Percentiles rank a stretch among this genome's conserved stretches.
These are phyloP conservation scores for Mustela nigripes DNA, from an alignment of 2,113 vertebrate species.

Conservation along the genomic window DNA sequence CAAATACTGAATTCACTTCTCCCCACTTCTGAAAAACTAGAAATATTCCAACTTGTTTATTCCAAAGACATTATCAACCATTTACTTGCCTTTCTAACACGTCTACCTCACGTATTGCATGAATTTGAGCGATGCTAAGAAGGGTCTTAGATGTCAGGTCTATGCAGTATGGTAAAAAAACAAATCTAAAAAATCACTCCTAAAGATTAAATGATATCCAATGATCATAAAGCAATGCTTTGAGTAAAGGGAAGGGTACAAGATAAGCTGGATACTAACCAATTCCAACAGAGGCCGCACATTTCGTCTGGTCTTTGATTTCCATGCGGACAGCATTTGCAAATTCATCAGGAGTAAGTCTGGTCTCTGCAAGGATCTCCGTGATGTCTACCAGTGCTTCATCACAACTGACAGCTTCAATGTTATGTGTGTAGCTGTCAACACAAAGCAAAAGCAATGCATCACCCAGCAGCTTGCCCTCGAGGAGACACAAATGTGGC, in stretches of 20 bases:
- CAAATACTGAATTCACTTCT: background rate
- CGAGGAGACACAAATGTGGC: slow-evolving; percentile 73
- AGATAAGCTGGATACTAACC: slow-evolving; percentile 87
- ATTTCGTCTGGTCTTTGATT: slow-evolving; percentile 95
- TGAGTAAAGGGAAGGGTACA: background rate
- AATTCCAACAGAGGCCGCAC: slow-evolving; percentile 97
- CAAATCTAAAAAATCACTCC: background rate
- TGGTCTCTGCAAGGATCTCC: slow-evolving; percentile 93
- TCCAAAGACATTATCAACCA: background rate
- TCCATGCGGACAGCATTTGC: slow-evolving; percentile 93
- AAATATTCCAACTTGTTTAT: background rate
- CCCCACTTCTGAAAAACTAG: background rate
- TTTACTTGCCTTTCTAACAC: background rate
- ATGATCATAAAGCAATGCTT: background rate
- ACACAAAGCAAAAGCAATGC: slow-evolving; percentile 85
- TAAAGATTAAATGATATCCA: background rate
- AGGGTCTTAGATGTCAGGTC: background rate
- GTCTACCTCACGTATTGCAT: background rate
- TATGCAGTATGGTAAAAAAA: background rate
- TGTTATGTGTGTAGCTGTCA: slow-evolving; percentile 96
- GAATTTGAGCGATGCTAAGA: background rate
- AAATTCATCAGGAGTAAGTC: slow-evolving; percentile 92
- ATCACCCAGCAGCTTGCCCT: slow-evolving; percentile 76
- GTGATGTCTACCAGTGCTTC: slow-evolving; percentile 96
- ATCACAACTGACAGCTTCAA: slow-evolving; percentile 99